Percentiles rank a stretch among this genome's conserved stretches.
Evolutionary conservation across 2,888 invertebrate genomes (phyloP).

Genomic region (Eristalinus aeneus): DNA sequence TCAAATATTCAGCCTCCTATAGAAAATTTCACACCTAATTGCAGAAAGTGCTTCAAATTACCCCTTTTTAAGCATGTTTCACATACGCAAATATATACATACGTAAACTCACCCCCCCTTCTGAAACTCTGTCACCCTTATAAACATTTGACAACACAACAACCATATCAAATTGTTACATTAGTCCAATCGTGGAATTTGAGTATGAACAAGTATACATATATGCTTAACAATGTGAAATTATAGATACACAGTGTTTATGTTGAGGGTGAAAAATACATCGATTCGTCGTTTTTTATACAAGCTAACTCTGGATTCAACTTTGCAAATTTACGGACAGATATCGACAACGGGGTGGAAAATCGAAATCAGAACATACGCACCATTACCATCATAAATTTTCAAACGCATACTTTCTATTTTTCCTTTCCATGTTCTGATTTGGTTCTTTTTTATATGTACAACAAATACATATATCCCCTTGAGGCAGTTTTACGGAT

Average conservation of each 20-base stretch:
- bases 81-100: not conserved
- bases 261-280: slow-evolving; percentile 1
- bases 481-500: too few relatives aligned
- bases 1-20: not conserved
- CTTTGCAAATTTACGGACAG: slow-evolving; percentile 1
- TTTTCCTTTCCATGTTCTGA: not conserved
- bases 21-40: slow-evolving; percentile 19
- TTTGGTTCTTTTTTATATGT: not conserved
- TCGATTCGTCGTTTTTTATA: not conserved
- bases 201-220: not conserved
- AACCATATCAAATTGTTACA: slow-evolving; percentile 23
- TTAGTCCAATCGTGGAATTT: slow-evolving; percentile 9
- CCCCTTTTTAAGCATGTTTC: slow-evolving; percentile 2
- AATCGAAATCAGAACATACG: slow-evolving; percentile 11
- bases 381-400: slow-evolving; percentile 9
- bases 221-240: not conserved
- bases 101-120: not conserved
- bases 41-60: slow-evolving; percentile 2
- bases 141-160: slow-evolving; percentile 19
- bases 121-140: not conserved
- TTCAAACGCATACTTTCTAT: not conserved
- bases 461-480: not conserved
- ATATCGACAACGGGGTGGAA: slow-evolving; percentile 10
- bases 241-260: slow-evolving; percentile 2
- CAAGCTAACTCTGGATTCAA: not conserved